Evolutionary conservation across 2,113 vertebrate species (phyloP), one percentile per base, ranked within the genome.

Genomic region (Anarhynchus alexandrinus): DNA sequence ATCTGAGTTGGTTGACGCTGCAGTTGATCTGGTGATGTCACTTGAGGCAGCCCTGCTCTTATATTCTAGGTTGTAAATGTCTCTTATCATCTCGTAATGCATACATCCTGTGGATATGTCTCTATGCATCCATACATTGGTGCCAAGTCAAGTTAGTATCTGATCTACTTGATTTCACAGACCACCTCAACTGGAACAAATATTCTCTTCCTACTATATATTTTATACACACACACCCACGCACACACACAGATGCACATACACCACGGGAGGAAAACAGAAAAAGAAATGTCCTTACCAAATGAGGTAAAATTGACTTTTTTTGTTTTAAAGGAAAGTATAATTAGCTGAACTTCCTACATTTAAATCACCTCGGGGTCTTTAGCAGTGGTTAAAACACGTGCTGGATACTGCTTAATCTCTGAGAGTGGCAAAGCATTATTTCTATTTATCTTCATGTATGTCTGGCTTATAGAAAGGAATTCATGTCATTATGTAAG

Each of bases 1-100:
- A 97, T 97, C 96, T 93, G 80, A 97, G 89, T 96, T 72, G 97
- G 95, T 96, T 98, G 98, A 98, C 12, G 81, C 96, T 97, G 98
- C 97, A 97, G 97, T 97, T 97, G 97, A 97, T 97, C 95, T 97
- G 98, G 97, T 98, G 98, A 98, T 98, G 98, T 98, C 98, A 98
- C 97, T 98, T 95, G 97, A 97, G 97, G 95, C 98, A 97, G 97
- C 90, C 96, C 96, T 96, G 93, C 97, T 98, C 97, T 95, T 98
- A 97, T 93, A 98, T 98, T 98, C 97, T 97, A 91, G 97, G 97
- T 97, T 98, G 97, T 98, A 98, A 98, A 98, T 98, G 98, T 98
- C 98, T 97, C 95, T 97, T 97, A 96, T 69, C 94, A 97, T 98
- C 97, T 97, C 64, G 8, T 94, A 97, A 97, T 97, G 97, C 97